Base-by-base conservation (phyloP, 1,140 invertebrate genomes). In the Neodiprion virginianus region DNA sequence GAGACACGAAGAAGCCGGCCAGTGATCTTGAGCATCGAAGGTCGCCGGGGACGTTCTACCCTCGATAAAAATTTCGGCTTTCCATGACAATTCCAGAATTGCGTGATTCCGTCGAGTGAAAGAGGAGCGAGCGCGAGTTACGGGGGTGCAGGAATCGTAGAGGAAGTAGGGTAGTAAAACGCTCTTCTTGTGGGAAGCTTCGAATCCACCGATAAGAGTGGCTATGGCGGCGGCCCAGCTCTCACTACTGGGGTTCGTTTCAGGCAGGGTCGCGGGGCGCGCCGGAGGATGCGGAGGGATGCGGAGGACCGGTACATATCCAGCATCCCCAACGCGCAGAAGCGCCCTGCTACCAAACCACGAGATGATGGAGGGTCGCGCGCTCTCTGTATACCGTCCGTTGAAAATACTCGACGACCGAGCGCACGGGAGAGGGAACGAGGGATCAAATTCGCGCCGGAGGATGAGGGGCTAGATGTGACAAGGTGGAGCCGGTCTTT, bases 211-310 rank as follows among this genome's bases (percentile, higher is more conserved):
- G 11, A 61, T 40, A 80, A 83, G 81, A 86, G 85, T 85, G 85
- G 84, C 86, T 86, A 86, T 87, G 85, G 86, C 85, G 84, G 84
- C 83, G 78, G 86, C 84, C 82, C 86, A 81, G 84, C 84, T 84
- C 86, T 84, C 84, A 87, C 87, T 87, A 81, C 77, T 83, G 77
- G 78, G 82, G 80, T 75, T 69, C 77, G 76, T 79, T 78, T 74
- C 74, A 76, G 12, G 69, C 74, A 78, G 76, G 75, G 78, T 76
- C 72, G 77, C 69, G 71, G 72, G 53, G 75, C 68, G 81, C 77
- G 77, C 75, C 76, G 75, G 78, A 40, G 67, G 11, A 69, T 12
- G 67, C 74, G 77, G 67, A 67, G 49, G 67, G 61, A 66, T 73
- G 77, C 74, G 74, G 69, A 75, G 76, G 69, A 67, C 74, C 72